phyloP scores from a whole-genome alignment of 2,888 invertebrate species.

The Agelastica alni region DNA sequence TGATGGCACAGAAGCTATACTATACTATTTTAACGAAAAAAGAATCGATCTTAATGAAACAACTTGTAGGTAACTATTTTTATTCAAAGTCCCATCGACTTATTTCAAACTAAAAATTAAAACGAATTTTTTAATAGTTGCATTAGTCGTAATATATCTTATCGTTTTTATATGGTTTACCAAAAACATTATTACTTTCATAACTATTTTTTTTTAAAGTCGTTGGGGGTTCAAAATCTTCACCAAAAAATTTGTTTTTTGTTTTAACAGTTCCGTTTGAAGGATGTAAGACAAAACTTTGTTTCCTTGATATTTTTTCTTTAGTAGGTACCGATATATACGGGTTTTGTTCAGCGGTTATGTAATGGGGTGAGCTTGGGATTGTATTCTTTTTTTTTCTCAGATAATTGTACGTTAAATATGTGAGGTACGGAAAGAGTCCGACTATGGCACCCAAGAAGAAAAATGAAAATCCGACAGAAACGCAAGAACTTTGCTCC shows the following conservation, averaged over 20 bases:
- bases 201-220: slow-evolving; percentile 67
- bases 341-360: slow-evolving; percentile 79
- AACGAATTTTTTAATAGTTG: too few species aligned
- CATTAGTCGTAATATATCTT: too few species aligned
- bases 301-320: slow-evolving; percentile 64
- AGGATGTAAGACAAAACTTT: slow-evolving; percentile 47
- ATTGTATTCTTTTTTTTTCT: slow-evolving; percentile 62
- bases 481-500: slow-evolving; percentile 35
- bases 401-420: slow-evolving; percentile 39
- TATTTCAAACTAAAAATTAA: too few species aligned
- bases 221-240: slow-evolving; percentile 69
- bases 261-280: slow-evolving; percentile 56
- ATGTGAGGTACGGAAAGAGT: slow-evolving; percentile 44
- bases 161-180: too few species aligned
- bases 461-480: slow-evolving; percentile 37
- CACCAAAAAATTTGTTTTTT: slow-evolving; percentile 61
- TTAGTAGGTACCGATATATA: slow-evolving; percentile 83
- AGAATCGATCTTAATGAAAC: too few species aligned
- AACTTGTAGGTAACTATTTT: too few species aligned
- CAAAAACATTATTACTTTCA: slow-evolving; percentile 63
- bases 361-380: slow-evolving; percentile 80
- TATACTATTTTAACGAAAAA: too few species aligned
- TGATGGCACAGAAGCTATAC: too few species aligned
- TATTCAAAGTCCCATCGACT: too few species aligned
- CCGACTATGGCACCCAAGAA: slow-evolving; percentile 47